Evolutionary conservation across 2,113 vertebrate genomes (phyloP).

Genomic region (Ceuthmochares aereus): DNA sequence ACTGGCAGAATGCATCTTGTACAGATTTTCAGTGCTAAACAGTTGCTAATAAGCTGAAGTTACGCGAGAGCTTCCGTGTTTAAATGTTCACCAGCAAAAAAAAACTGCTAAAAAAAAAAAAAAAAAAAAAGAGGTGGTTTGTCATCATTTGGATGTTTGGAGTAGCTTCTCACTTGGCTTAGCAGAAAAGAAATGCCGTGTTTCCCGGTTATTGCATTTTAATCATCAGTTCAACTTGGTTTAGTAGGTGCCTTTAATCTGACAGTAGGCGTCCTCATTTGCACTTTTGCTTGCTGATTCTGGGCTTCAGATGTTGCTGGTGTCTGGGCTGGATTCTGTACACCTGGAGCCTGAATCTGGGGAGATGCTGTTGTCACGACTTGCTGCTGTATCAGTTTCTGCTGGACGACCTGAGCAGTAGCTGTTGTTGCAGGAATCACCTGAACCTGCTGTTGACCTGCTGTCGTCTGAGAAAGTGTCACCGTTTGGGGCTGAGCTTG

Average conservation of each 20-base stretch:
- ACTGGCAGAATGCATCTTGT: background rate
- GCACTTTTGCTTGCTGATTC: constrained; percentile 78
- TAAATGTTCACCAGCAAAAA: constrained; percentile 32
- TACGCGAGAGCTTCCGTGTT: background rate
- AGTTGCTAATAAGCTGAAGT: background rate
- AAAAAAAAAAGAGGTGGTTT: background rate
- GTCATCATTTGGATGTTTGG: constrained; percentile 1
- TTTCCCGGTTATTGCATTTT: background rate
- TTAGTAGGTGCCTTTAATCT: constrained; percentile 86
- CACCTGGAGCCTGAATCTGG: constrained; percentile 84
- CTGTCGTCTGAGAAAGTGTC: constrained; percentile 82
- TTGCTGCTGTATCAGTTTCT: constrained; percentile 89
- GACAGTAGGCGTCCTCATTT: constrained; percentile 80
- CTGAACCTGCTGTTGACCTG: constrained; percentile 84
- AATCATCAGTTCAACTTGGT: constrained; percentile 70
- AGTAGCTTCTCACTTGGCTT: constrained; percentile 32
- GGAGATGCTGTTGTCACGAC: constrained; percentile 82
- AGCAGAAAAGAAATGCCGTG: background rate
- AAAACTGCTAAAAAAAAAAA: background rate
- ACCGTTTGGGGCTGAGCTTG: constrained; percentile 85
- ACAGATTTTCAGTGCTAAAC: background rate
- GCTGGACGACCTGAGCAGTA: constrained; percentile 84
- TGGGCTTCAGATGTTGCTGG: constrained; percentile 73
- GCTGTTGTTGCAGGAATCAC: constrained; percentile 83
- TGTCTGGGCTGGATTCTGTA: constrained; percentile 84